phyloP scores from a whole-genome alignment of 2,113 vertebrate genomes.

The Corythornis cristatus region DNA sequence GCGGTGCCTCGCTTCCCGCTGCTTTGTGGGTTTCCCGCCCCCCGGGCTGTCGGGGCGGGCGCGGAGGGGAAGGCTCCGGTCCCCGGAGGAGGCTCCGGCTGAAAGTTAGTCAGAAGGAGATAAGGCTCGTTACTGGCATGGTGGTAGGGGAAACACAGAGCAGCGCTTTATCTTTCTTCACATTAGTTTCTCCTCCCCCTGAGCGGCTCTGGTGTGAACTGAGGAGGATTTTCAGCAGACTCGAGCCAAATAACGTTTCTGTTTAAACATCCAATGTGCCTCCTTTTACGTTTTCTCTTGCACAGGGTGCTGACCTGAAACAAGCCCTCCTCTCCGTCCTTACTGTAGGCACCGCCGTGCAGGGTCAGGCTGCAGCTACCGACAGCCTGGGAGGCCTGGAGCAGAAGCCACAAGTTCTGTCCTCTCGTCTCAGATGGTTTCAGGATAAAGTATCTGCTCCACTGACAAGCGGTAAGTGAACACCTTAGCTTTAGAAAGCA shows the following conservation, averaged over 20 bases:
- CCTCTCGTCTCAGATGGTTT: background rate
- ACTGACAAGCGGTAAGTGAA: background rate
- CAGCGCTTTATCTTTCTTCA: background rate
- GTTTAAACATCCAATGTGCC: background rate
- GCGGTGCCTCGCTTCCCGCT: accelerated
- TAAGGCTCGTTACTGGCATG: accelerated
- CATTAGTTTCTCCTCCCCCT: background rate
- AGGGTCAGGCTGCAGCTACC: background rate
- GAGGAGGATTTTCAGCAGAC: background rate
- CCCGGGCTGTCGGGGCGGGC: background rate
- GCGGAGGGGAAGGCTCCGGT: background rate
- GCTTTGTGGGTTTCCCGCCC: background rate
- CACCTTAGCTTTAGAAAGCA: accelerated
- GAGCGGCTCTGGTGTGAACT: background rate
- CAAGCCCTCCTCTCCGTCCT: background rate
- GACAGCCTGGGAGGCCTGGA: background rate
- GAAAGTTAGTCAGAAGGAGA: background rate
- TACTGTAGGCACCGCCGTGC: background rate
- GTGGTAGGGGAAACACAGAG: background rate
- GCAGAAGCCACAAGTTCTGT: background rate
- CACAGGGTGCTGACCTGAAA: background rate
- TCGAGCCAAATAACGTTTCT: background rate
- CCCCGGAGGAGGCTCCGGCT: background rate
- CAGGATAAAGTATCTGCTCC: background rate
- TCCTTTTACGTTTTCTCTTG: background rate